Evolutionary conservation across 2,888 invertebrate genomes (phyloP).

Genomic region (Drosophila borborema): DNA sequence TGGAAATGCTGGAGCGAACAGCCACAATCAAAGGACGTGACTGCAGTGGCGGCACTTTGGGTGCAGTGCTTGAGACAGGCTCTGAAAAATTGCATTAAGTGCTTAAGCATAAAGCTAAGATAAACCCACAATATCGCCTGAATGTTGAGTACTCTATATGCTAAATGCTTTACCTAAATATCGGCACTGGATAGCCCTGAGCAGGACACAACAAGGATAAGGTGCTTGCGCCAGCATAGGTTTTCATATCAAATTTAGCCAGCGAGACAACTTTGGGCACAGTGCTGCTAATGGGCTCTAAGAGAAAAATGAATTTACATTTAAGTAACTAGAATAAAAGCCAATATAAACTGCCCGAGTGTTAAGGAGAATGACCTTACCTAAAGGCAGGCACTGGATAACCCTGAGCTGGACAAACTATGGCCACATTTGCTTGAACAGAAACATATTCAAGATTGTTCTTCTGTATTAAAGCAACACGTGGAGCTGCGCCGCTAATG

Average conservation of each 20-base stretch:
- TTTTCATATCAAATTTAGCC: conserved; percentile 84
- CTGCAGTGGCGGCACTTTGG: conserved; percentile 86
- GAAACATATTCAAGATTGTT: conserved; percentile 78
- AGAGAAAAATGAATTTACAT: conserved; percentile 44
- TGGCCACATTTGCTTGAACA: conserved; percentile 83
- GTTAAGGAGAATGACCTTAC: conserved; percentile 83
- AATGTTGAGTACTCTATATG: conserved; percentile 33
- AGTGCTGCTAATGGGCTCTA: conserved; percentile 90
- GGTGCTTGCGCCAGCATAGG: conserved; percentile 61
- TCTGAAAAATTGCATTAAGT: conserved; percentile 83
- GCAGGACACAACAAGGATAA: conserved; percentile 85
- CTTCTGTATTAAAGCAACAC: conserved; percentile 87
- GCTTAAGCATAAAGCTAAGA: not conserved
- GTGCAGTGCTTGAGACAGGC: conserved; percentile 87
- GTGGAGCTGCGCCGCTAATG: conserved; percentile 89
- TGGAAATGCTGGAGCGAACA: conserved; percentile 87
- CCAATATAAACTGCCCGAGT: conserved; percentile 45
- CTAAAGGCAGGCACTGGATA: conserved; percentile 86
- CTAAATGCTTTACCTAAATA: conserved; percentile 85
- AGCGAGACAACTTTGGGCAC: conserved; percentile 88
- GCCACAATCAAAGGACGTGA: conserved; percentile 83
- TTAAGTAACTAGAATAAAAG: not conserved
- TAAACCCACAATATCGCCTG: conserved; percentile 19
- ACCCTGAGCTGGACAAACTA: conserved; percentile 87
- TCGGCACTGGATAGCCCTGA: conserved; percentile 87